A percentile compares a stretch with the other conserved stretches of the same genome.
phyloP scores from a whole-genome alignment of 2,797 vertebrate genomes.

The Calcarius lapponicus region DNA sequence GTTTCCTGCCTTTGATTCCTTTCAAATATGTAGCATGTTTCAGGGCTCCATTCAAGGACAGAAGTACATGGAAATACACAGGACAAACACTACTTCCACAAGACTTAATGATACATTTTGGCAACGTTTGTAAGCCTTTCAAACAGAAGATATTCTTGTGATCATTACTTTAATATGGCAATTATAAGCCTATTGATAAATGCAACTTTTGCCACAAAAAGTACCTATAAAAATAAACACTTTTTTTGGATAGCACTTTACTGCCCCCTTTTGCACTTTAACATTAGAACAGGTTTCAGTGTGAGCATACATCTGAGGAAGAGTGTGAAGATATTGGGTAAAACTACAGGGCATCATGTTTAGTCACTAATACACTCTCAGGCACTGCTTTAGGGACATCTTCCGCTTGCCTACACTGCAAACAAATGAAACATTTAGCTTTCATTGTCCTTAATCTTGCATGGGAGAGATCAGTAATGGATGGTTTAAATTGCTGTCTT shows the following conservation, averaged over 20 bases:
- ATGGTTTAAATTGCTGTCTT: slow-evolving; percentile 43
- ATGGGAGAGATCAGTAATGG: slow-evolving; percentile 26
- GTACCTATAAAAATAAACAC: not conserved
- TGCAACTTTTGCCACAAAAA: slow-evolving; percentile 31
- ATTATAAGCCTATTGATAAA: slow-evolving; percentile 34
- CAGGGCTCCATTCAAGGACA: slow-evolving; percentile 10
- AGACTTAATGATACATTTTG: not conserved
- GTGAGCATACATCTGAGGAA: slow-evolving; percentile 17
- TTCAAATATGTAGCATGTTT: slow-evolving; percentile 15
- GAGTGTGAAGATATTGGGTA: not conserved
- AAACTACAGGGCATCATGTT: not conserved
- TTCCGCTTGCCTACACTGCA: slow-evolving; percentile 30
- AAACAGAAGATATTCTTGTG: not conserved
- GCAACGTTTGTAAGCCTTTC: not conserved
- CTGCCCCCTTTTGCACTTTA: slow-evolving; percentile 83
- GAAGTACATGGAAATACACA: not conserved
- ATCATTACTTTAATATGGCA: not conserved
- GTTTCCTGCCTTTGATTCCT: not conserved
- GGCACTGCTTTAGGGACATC: not conserved
- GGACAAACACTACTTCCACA: not conserved
- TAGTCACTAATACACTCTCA: not conserved
- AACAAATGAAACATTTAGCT: not conserved
- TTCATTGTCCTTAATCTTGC: slow-evolving; percentile 12
- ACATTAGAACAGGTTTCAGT: slow-evolving; percentile 76
- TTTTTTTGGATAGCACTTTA: slow-evolving; percentile 79